Evolutionary conservation across 1,140 invertebrate genomes (phyloP).

Genomic region (Steinernema feltiae): DNA sequence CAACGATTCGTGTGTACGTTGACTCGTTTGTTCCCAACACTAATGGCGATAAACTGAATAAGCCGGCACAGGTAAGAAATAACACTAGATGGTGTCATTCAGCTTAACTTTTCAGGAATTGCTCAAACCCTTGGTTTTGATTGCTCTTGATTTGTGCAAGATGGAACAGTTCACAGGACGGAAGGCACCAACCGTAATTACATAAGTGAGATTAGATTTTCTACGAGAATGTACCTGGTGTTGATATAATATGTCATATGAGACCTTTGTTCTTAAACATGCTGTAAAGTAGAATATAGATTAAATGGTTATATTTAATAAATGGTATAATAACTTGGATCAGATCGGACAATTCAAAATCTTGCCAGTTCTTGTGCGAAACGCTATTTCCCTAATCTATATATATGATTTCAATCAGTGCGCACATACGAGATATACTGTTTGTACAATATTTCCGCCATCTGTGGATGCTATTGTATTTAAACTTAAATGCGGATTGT

Average conservation of each 20-base stretch:
- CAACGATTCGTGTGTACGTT: slow-evolving; percentile 87
- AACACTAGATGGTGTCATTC: slow-evolving; percentile 23
- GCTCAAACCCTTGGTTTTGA: slow-evolving; percentile 78
- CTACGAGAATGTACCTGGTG: neutral
- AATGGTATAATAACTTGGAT: neutral
- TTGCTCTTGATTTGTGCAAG: slow-evolving; percentile 78
- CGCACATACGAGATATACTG: no score
- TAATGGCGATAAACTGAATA: slow-evolving; percentile 65
- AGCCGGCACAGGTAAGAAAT: slow-evolving; percentile 69
- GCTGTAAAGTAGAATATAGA: no score
- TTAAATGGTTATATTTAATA: neutral
- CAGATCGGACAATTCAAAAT: neutral
- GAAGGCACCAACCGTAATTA: slow-evolving; percentile 87
- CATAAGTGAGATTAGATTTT: slow-evolving; percentile 64
- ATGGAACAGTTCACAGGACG: slow-evolving; percentile 78
- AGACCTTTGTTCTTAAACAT: no score
- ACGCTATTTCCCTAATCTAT: no score
- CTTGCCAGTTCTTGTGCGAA: no score
- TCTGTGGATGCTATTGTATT: no score
- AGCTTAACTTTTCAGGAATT: slow-evolving; percentile 62
- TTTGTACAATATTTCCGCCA: no score
- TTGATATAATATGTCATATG: no score
- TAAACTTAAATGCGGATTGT: no score
- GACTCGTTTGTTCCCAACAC: slow-evolving; percentile 73
- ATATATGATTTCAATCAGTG: no score